These are phyloP conservation scores for Isaurus tuberculatus DNA, from an alignment of 92 coral and sea anemone species.

Conservation along the genomic window DNA sequence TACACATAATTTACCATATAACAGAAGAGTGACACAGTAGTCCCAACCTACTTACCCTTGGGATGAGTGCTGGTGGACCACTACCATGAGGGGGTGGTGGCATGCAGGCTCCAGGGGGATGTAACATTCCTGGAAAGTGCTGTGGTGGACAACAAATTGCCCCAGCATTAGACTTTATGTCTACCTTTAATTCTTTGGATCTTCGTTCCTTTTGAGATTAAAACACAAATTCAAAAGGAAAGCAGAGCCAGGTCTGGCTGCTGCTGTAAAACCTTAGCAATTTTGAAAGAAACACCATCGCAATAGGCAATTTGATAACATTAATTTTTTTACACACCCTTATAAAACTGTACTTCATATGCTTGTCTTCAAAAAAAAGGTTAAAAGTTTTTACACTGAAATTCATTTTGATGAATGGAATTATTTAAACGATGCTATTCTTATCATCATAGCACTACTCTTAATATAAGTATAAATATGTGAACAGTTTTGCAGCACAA, in stretches of 20 bases:
- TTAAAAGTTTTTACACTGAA: no score
- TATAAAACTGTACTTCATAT: no score
- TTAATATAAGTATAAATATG: no score
- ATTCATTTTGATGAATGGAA: no score
- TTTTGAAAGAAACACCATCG: no score
- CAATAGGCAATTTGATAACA: no score
- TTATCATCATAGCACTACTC: no score
- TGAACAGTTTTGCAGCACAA: no score
- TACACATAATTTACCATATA: background rate
- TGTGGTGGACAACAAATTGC: slow-evolving; percentile 53
- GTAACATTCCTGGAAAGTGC: slow-evolving; percentile 47
- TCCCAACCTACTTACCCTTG: slow-evolving; percentile 61
- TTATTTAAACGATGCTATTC: no score
- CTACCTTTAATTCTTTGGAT: slow-evolving; percentile 47
- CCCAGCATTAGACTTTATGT: slow-evolving; percentile 48
- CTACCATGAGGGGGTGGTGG: slow-evolving; percentile 57
- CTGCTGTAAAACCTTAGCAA: background rate
- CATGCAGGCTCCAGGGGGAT: slow-evolving; percentile 39
- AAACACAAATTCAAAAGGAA: slow-evolving; percentile 35
- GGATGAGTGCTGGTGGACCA: slow-evolving; percentile 81
- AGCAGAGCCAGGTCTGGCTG: slow-evolving; percentile 36
- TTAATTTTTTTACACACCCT: no score
- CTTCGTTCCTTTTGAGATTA: slow-evolving; percentile 50
- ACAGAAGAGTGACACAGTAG: background rate
- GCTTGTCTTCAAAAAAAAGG: no score